A percentile compares a stretch with the other conserved stretches of the same genome.
Conservation (phyloP, 2,888 invertebrate species). For the Drosophila merina region DNA sequence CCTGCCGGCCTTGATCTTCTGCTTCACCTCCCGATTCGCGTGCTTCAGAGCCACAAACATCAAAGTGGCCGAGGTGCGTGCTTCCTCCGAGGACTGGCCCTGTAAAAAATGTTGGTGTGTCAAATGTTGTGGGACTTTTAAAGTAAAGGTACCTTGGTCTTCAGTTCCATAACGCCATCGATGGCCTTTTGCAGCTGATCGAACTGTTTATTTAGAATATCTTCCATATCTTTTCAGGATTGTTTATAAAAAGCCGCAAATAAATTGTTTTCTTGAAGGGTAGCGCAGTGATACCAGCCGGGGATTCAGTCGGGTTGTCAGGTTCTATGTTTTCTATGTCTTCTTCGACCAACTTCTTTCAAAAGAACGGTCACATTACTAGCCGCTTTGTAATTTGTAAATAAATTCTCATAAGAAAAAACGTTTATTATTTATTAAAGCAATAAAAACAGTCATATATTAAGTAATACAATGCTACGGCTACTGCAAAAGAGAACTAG, state of each 20-base stretch:
- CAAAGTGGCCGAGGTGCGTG: constrained; percentile 90
- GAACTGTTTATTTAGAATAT: constrained; percentile 83
- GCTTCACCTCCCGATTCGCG: constrained; percentile 95
- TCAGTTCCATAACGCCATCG: constrained; percentile 88
- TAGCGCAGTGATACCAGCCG: constrained; percentile 7
- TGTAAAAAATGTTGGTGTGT: constrained; percentile 64
- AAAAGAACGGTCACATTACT: background rate
- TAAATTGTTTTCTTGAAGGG: background rate
- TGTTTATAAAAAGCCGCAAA: constrained; percentile 10
- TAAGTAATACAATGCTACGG: constrained; percentile 48
- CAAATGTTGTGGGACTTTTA: no score
- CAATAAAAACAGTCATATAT: background rate
- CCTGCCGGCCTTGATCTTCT: constrained; percentile 91
- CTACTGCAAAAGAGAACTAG: constrained; percentile 44
- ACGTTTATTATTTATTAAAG: constrained; percentile 1
- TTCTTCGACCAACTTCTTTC: background rate
- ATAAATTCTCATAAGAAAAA: background rate
- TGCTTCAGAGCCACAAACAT: constrained; percentile 94
- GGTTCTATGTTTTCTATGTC: background rate
- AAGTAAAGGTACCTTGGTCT: constrained; percentile 86
- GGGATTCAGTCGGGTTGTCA: background rate
- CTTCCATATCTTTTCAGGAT: constrained; percentile 47
- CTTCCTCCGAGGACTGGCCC: constrained; percentile 85
- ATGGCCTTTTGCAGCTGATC: constrained; percentile 89
- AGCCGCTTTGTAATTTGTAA: constrained; percentile 7